Percentiles rank a stretch among this genome's conserved stretches.
phyloP scores from a whole-genome alignment of 2,113 vertebrate genomes.

The Notothenia rossii region DNA sequence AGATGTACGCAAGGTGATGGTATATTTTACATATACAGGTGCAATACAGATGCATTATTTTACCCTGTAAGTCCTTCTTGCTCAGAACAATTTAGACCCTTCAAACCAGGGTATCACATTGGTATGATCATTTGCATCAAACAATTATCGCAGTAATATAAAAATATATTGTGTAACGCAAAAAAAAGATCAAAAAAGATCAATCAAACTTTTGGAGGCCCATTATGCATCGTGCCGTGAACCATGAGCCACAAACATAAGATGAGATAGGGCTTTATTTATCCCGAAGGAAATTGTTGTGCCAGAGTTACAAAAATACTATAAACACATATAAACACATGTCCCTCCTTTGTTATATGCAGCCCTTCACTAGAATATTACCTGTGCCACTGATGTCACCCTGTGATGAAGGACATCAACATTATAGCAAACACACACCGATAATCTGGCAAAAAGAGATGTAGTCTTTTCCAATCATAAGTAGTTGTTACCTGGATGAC shows the following conservation, averaged over 20 bases:
- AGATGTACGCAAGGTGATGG: too few species aligned
- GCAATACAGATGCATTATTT: background rate
- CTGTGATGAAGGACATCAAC: background rate
- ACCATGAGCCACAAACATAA: background rate
- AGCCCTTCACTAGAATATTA: background rate
- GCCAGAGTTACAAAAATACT: too few species aligned
- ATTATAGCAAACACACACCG: background rate
- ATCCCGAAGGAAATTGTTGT: too few species aligned
- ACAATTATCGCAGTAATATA: too few species aligned
- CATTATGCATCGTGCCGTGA: background rate
- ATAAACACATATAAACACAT: background rate
- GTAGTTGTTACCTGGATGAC: conserved; percentile 90
- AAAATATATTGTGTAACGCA: too few species aligned
- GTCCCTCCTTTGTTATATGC: background rate
- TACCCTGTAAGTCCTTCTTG: background rate
- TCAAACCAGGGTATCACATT: background rate
- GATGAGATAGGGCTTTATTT: too few species aligned
- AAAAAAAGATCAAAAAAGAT: background rate
- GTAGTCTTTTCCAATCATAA: background rate
- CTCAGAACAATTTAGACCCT: background rate
- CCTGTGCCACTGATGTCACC: conserved; percentile 1
- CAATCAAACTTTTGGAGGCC: background rate
- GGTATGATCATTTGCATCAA: too few species aligned
- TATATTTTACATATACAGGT: background rate
- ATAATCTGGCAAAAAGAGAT: background rate